phyloP scores from a whole-genome alignment of 2,888 invertebrate species.

The Leptopilina syphax region DNA sequence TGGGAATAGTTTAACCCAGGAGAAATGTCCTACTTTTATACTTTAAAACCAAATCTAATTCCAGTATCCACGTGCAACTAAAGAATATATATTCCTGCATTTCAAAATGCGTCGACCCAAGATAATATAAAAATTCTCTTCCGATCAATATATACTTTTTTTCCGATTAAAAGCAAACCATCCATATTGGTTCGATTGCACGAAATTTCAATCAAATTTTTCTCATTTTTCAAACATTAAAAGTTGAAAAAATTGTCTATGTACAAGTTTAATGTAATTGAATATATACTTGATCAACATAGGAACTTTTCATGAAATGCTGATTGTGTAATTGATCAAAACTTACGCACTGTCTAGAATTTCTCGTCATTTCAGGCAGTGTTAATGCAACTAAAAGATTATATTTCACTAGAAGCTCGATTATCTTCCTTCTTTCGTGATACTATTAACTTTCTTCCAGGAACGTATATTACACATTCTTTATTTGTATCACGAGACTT shows the following conservation, averaged over 20 bases:
- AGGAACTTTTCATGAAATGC: background rate
- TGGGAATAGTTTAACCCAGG: constrained; percentile 28
- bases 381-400: background rate
- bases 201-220: background rate
- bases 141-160: constrained; percentile 3
- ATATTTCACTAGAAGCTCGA: background rate
- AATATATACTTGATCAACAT: background rate
- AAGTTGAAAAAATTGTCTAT: background rate
- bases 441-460: too few relatives aligned
- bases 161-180: too few relatives aligned
- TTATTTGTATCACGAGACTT: too few relatives aligned
- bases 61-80: constrained; percentile 26
- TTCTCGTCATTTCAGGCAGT: background rate
- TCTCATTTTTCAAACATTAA: too few relatives aligned
- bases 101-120: constrained; percentile 29
- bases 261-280: background rate
- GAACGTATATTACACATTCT: too few relatives aligned
- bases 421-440: too few relatives aligned
- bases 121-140: constrained; percentile 3
- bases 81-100: constrained; percentile 32
- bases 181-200: too few relatives aligned
- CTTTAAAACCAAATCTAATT: constrained; percentile 28
- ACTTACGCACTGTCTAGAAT: background rate
- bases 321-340: constrained; percentile 7
- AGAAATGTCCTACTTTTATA: constrained; percentile 33